phyloP scores from a whole-genome alignment of 1,140 invertebrate species.

The Sarcophaga bullata region DNA sequence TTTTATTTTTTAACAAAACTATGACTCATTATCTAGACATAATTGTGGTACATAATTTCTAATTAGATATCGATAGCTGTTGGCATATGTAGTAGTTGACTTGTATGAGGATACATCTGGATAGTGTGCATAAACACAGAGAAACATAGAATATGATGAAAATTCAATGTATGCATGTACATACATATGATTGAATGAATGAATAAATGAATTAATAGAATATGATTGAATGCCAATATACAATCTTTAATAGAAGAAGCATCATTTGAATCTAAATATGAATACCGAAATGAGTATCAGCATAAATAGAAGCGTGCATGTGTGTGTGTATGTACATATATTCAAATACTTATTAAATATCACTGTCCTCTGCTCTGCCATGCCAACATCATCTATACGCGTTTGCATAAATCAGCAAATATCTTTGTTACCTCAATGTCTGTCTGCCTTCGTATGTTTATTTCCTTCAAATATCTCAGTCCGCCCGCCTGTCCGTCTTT shows the following conservation, averaged over 20 bases:
- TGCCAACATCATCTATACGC: background rate
- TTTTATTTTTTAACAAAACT: no score
- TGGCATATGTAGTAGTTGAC: no score
- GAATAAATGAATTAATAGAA: conserved; percentile 11
- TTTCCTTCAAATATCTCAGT: no score
- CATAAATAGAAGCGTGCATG: background rate
- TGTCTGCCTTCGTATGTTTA: no score
- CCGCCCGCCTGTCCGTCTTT: no score
- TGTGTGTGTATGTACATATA: background rate
- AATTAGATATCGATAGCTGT: no score
- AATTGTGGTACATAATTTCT: no score
- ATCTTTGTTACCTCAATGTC: background rate
- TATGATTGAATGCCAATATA: conserved; percentile 2
- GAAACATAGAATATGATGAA: background rate
- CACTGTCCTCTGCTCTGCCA: no score
- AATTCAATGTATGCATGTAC: background rate
- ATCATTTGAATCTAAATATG: background rate
- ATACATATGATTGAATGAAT: background rate
- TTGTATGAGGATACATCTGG: no score
- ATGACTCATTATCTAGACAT: no score
- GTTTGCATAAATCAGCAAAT: conserved; percentile 35
- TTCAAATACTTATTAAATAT: background rate
- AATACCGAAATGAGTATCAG: background rate
- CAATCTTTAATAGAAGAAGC: background rate
- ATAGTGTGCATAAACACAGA: no score